A percentile compares a stretch with the other conserved stretches of the same genome.
These are phyloP conservation scores for Eriosoma lanigerum DNA, from an alignment of 1,140 invertebrate genomes.

Conservation along the genomic window DNA sequence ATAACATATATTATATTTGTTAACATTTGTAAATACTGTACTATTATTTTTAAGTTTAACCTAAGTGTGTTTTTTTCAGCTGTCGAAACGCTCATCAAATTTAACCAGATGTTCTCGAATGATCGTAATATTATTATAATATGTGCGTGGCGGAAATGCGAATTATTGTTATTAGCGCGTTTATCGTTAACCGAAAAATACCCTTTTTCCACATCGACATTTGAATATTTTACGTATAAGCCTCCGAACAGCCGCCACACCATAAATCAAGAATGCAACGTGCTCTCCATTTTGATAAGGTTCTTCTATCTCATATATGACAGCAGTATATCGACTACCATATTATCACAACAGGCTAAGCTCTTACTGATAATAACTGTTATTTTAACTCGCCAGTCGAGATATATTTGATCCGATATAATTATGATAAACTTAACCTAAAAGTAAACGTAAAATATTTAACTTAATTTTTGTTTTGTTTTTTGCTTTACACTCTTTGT, in stretches of 20 bases:
- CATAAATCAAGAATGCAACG: conserved; percentile 29
- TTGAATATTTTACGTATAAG: background rate
- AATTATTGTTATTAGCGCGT: conserved; percentile 35
- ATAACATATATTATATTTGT: no score
- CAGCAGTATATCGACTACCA: background rate
- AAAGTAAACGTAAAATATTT: no score
- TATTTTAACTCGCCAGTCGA: no score
- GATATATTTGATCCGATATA: no score
- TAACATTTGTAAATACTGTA: no score
- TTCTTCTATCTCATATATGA: no score
- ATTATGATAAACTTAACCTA: no score
- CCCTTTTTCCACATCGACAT: background rate
- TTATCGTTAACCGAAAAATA: conserved; percentile 46
- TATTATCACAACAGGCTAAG: no score
- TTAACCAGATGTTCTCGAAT: conserved; percentile 3
- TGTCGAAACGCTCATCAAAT: background rate
- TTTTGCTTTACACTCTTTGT: no score
- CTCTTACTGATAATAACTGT: no score
- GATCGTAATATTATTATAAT: background rate
- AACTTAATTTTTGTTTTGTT: no score
- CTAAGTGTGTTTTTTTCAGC: background rate
- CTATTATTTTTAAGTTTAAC: no score
- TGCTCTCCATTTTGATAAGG: conserved; percentile 22
- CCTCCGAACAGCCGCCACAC: background rate
- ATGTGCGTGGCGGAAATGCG: conserved; percentile 37